These are phyloP conservation scores for Drosophila melanica DNA, from an alignment of 1,140 invertebrate genomes.

Conservation along the genomic window DNA sequence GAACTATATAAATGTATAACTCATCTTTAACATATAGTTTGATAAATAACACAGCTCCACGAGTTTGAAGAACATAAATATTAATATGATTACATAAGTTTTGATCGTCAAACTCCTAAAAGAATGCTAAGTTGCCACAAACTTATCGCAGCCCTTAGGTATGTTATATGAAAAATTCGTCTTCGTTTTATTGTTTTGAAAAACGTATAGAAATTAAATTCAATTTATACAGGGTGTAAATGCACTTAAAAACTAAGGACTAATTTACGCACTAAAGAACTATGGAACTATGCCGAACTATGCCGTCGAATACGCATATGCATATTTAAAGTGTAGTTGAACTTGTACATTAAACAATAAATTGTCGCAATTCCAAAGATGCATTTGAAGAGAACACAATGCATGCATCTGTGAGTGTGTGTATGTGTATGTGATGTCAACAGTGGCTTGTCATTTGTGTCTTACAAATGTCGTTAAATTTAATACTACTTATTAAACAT, in stretches of 20 bases:
- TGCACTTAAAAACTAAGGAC: conserved; percentile 32
- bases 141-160: no score
- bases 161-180: conserved; percentile 20
- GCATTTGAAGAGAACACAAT: conserved; percentile 12
- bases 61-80: no score
- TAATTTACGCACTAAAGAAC: conserved; percentile 36
- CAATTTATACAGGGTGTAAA: conserved; percentile 49
- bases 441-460: conserved; percentile 30
- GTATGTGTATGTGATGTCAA: conserved; percentile 42
- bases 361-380: conserved; percentile 15
- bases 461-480: conserved; percentile 22
- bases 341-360: conserved; percentile 35
- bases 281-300: no score
- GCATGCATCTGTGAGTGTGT: conserved; percentile 17
- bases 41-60: no score
- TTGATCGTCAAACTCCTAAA: no score
- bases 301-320: conserved; percentile 23
- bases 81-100: no score
- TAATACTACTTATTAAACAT: conserved; percentile 30
- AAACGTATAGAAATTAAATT: conserved; percentile 39
- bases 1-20: no score
- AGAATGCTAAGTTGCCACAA: no score
- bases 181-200: conserved; percentile 7
- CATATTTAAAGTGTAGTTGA: conserved; percentile 14
- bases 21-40: no score